Base-by-base conservation (phyloP, 2,113 vertebrate species). In the Columba livia region DNA sequence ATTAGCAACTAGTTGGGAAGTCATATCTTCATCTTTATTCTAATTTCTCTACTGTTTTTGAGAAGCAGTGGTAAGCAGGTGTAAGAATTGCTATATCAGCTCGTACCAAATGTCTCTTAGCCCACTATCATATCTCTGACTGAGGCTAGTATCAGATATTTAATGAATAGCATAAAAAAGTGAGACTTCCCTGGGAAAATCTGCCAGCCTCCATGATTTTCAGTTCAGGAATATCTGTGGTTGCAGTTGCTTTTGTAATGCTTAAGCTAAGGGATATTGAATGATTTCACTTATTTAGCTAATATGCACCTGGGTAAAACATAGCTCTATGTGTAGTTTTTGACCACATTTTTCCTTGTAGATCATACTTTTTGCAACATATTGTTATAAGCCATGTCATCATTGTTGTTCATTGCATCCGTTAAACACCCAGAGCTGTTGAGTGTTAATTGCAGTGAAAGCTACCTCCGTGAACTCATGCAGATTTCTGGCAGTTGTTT, bases 351-450 rank as follows among this genome's bases (percentile, higher is more conserved):
- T 82, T 85, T 50, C 36, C n/a, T 29, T 92, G n/a, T 47, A 29
- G 13, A 40, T 79, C 28, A 57, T 60, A 16, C 15, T 58, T 88
- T 61, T 56, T 60, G 23, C 42, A 80, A 18, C 6, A 21, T 66
- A 15, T 5, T 80, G 5, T 85, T 89, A 12, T 6, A 85, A 56
- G 3, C 1, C 3, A 8, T 0, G 0, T 69, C 17, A 14, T 89
- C 34, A 12, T 50, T 0, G 0, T 71, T 48, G 31, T 85, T 88
- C 34, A n/a, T 62, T 61, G 29, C 0, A 0, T 31, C 79, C 1
- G 0, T 73, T 85, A 83, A 58, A 79, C 81, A 18, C 24, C 26
- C 50, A 72, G 29, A 89, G 32, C 48, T 72, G 21, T 31, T 80
- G 16, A 10, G 10, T 72, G 47, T 60, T 78, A 60, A 56, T 77